These are phyloP conservation scores for Watsonalla binaria DNA, from an alignment of 2,888 invertebrate genomes.

Conservation along the genomic window DNA sequence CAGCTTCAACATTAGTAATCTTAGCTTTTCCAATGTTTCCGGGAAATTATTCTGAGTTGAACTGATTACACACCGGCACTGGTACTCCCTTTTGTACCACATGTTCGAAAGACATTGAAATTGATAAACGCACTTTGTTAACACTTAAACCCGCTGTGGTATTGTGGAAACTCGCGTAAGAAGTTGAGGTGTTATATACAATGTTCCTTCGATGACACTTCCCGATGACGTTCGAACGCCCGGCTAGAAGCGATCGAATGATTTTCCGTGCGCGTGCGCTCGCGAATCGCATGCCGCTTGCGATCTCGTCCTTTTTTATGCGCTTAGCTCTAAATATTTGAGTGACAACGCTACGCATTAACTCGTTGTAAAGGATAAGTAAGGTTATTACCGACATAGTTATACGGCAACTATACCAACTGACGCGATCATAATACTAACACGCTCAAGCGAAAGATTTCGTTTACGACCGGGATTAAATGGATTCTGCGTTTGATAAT, in stretches of 20 bases:
- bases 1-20: constrained; percentile 32
- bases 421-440: constrained; percentile 58
- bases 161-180: background rate
- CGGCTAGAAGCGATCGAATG: constrained; percentile 61
- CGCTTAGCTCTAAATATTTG: constrained; percentile 66
- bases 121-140: constrained; percentile 10
- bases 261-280: constrained; percentile 63
- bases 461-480: constrained; percentile 71
- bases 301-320: constrained; percentile 69
- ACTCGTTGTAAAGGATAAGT: constrained; percentile 73
- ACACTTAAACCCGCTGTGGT: background rate
- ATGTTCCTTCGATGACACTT: constrained; percentile 38
- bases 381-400: constrained; percentile 68
- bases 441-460: constrained; percentile 64
- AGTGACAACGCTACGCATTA: constrained; percentile 66
- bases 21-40: constrained; percentile 36
- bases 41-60: constrained; percentile 31
- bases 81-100: constrained; percentile 38
- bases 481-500: constrained; percentile 67
- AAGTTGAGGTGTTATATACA: background rate
- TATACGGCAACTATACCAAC: constrained; percentile 33
- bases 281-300: constrained; percentile 39
- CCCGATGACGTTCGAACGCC: constrained; percentile 61
- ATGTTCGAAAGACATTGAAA: constrained; percentile 39
- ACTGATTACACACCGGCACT: constrained; percentile 27